A percentile compares a stretch with the other conserved stretches of the same genome.
Conservation (phyloP, 1,140 invertebrate species). For the Drosophila orena region DNA sequence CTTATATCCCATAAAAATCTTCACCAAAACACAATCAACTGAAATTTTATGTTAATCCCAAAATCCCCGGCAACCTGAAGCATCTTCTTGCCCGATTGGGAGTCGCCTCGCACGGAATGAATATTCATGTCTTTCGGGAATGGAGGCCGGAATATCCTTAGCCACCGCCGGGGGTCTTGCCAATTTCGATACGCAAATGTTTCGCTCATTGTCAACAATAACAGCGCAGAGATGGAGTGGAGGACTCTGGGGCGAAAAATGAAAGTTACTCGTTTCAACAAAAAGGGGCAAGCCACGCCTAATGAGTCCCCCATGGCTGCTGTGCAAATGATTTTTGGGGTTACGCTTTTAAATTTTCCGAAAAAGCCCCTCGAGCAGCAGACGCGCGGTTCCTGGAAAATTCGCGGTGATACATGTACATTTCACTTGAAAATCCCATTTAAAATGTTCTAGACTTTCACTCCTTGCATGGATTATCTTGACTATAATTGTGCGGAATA, state of each 20-base stretch:
- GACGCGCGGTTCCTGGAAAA: not conserved
- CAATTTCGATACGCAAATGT: slow-evolving; percentile 58
- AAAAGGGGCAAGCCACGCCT: slow-evolving; percentile 29
- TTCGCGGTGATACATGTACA: not conserved
- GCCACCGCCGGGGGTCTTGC: slow-evolving; percentile 29
- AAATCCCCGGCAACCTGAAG: slow-evolving; percentile 40
- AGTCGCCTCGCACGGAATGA: slow-evolving; percentile 45
- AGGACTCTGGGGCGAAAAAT: slow-evolving; percentile 18
- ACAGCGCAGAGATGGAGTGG: slow-evolving; percentile 9
- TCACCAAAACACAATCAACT: slow-evolving; percentile 64
- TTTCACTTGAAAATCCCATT: slow-evolving; percentile 9
- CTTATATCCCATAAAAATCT: slow-evolving; percentile 46
- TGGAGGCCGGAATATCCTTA: slow-evolving; percentile 6
- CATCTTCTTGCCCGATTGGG: slow-evolving; percentile 32
- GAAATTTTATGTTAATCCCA: slow-evolving; percentile 65
- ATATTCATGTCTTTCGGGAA: slow-evolving; percentile 62
- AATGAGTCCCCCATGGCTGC: slow-evolving; percentile 70
- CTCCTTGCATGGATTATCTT: not conserved
- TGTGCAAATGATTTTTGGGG: slow-evolving; percentile 66
- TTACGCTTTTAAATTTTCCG: slow-evolving; percentile 52
- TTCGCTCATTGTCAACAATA: slow-evolving; percentile 53
- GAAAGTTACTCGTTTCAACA: slow-evolving; percentile 44
- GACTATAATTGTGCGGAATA: too few species aligned
- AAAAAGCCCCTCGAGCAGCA: not conserved
- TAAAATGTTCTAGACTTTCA: not conserved